These are phyloP conservation scores for Troglohyphantes excavatus DNA, from an alignment of 2,888 invertebrate species.

Conservation along the genomic window DNA sequence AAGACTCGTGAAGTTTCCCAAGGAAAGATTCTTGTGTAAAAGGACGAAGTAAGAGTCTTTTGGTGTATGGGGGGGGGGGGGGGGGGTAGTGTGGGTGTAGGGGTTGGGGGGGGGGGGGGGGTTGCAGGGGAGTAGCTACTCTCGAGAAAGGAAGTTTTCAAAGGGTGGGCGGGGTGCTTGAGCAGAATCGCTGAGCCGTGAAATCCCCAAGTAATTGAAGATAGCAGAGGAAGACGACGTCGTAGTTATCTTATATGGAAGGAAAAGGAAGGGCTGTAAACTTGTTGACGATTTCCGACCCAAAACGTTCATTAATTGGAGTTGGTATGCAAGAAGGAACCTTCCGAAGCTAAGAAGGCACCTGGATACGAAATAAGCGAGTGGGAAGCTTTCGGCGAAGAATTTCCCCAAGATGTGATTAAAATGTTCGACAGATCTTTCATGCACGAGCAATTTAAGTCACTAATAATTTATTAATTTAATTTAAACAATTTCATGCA, in stretches of 20 bases:
- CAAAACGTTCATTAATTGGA: slow-evolving; percentile 77
- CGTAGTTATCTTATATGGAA: slow-evolving; percentile 45
- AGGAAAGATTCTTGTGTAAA: slow-evolving; percentile 46
- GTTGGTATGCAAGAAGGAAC: slow-evolving; percentile 65
- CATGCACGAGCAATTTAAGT: too few species aligned
- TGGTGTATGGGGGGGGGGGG: background rate
- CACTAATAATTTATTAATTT: too few species aligned
- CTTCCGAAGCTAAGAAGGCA: background rate
- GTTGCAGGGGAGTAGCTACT: background rate
- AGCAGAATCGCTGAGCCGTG: slow-evolving; percentile 69
- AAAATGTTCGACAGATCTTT: too few species aligned
- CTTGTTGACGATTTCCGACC: slow-evolving; percentile 77
- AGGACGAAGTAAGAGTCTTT: background rate
- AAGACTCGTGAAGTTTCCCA: slow-evolving; percentile 27
- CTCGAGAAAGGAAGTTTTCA: slow-evolving; percentile 50
- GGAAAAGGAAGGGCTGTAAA: slow-evolving; percentile 58
- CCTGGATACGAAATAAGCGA: background rate
- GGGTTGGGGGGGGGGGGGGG: background rate
- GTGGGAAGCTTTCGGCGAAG: slow-evolving; percentile 40
- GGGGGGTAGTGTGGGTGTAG: background rate
- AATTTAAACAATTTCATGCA: too few species aligned
- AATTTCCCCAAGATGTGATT: background rate
- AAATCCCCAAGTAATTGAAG: slow-evolving; percentile 77
- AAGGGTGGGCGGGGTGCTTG: background rate
- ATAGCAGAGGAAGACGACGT: slow-evolving; percentile 39